phyloP scores from a whole-genome alignment of 2,888 invertebrate species.

The Thymelicus sylvestris region DNA sequence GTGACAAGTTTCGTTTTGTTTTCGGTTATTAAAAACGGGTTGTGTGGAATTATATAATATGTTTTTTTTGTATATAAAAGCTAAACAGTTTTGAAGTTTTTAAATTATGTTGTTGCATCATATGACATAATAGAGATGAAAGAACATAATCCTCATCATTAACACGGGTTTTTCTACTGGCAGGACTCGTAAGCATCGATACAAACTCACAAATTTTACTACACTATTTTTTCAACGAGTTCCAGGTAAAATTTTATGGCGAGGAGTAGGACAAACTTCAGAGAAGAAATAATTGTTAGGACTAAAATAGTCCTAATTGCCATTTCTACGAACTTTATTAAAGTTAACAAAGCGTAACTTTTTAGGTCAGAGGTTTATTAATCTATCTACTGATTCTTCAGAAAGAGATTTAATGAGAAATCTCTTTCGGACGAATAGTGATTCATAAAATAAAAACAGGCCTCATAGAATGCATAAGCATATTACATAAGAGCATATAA shows the following conservation, averaged over 20 bases:
- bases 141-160: too few species aligned
- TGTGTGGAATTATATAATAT: too few species aligned
- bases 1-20: too few species aligned
- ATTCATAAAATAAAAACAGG: not conserved
- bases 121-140: too few species aligned
- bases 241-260: conserved; percentile 1
- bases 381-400: not conserved
- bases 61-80: too few species aligned
- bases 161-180: not conserved
- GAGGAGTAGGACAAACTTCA: conserved; percentile 6
- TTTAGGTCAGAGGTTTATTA: not conserved
- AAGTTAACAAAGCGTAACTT: conserved; percentile 3
- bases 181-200: not conserved
- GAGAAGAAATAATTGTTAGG: conserved; percentile 3
- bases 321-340: not conserved
- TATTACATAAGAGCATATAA: not conserved
- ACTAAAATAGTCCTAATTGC: conserved; percentile 16
- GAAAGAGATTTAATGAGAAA: too few species aligned
- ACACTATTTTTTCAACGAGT: not conserved
- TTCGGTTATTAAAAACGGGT: too few species aligned
- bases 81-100: too few species aligned
- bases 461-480: not conserved
- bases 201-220: not conserved
- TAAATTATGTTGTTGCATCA: too few species aligned
- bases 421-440: too few species aligned